Evolutionary conservation across 1,140 invertebrate genomes (phyloP), one percentile per base, ranked within the genome.

Genomic region (Pseudomyrmex dendroicus): DNA sequence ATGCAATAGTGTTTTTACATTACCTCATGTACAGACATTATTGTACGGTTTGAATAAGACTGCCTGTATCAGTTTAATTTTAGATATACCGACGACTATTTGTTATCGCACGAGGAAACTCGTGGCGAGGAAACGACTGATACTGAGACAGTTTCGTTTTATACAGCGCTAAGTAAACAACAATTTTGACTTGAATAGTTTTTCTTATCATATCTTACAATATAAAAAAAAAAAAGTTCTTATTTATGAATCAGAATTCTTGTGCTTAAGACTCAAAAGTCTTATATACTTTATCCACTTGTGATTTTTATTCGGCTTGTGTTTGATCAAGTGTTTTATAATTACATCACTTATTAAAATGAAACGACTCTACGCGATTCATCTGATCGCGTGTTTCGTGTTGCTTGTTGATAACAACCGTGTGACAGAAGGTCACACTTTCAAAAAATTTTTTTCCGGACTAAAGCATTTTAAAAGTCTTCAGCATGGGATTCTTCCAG

Each of bases 401-500:
- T 10, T 70, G 15, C 25, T 78, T 17, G 52, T 25, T 35, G 15
- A 35, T 25, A 48, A 78, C 13, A 35, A 17, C 17, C 5, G 44
- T 25, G 7, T 48, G 50, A 46, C 50, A 46, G 22, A 68, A 57
- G 22, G 8, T 59, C 20, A 48, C 15, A n/a, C 2, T 7, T 1
- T 57, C 8, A 70, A 70, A 46, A 50, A 68, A 2, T 15, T 15
- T n/a, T 78, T 56, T 3, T 8, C 1, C 35, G 15, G 15, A 3
- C 15, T 57, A 12, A 57, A 57, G 46, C 12, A 68, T 25, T 0
- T 78, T 3, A 25, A 46, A 3, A 59, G 25, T 13, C 52, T 78
- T 48, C 52, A 17, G 25, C 35, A 78, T 22, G 76, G 76, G 17
- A 78, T 78, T 13, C 64, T 78, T 1, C 76, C 76, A 57, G 76